Percentiles rank a stretch among this genome's conserved stretches.
phyloP scores from a whole-genome alignment of 1,140 invertebrate species.

The Zophobas atratus region DNA sequence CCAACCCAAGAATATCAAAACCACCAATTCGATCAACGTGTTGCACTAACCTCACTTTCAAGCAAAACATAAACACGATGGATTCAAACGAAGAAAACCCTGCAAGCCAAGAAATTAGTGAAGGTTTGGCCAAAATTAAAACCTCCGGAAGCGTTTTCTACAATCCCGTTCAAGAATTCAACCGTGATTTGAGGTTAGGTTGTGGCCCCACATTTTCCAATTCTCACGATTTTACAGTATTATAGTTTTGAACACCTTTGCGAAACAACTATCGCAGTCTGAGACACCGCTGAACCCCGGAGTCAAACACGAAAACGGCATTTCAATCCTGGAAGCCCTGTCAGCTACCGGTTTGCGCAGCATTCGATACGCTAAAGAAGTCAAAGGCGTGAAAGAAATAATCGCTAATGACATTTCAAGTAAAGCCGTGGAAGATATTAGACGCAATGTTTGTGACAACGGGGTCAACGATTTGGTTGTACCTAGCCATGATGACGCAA shows the following conservation, averaged over 20 bases:
- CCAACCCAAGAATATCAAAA: not conserved
- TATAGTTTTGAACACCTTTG: conserved; percentile 75
- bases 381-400: conserved; percentile 85
- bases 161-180: conserved; percentile 98
- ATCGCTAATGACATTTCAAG: conserved; percentile 96
- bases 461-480: conserved; percentile 81
- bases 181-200: conserved; percentile 90
- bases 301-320: conserved; percentile 70
- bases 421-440: conserved; percentile 89
- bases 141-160: conserved; percentile 90
- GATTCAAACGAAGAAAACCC: conserved; percentile 19
- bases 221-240: conserved; percentile 68
- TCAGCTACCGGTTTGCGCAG: conserved; percentile 96
- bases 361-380: conserved; percentile 96
- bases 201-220: conserved; percentile 50
- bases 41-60: conserved; percentile 10
- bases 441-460: conserved; percentile 87
- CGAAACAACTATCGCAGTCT: conserved; percentile 67
- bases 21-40: not conserved
- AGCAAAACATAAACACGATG: not conserved
- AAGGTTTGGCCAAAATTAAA: conserved; percentile 85
- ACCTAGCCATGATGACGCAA: conserved; percentile 85
- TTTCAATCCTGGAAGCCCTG: conserved; percentile 92
- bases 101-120: conserved; percentile 68
- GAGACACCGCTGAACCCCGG: conserved; percentile 50